A percentile compares a stretch with the other conserved stretches of the same genome.
Conservation (phyloP, 2,888 invertebrate genomes). For the Drosophila rellima region DNA sequence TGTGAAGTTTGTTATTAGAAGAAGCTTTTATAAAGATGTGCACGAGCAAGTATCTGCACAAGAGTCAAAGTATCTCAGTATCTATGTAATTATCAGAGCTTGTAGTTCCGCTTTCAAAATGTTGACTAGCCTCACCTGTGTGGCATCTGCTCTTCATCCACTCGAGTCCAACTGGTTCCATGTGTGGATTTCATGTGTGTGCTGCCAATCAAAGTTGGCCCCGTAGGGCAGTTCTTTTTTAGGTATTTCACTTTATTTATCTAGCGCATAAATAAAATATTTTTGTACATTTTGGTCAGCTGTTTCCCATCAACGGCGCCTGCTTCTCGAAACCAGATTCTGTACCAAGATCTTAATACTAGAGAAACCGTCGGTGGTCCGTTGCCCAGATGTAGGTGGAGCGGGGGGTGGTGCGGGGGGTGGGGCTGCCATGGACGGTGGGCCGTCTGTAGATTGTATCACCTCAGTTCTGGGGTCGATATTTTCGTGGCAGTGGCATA, state of each 20-base stretch:
- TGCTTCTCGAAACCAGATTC: constrained; percentile 32
- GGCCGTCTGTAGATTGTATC: constrained; percentile 58
- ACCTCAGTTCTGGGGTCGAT: constrained; percentile 41
- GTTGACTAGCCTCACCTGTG: constrained; percentile 43
- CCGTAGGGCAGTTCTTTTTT: constrained; percentile 22
- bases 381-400: constrained; percentile 12
- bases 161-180: constrained; percentile 23
- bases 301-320: constrained; percentile 76
- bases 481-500: constrained; percentile 51
- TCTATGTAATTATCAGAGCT: background rate
- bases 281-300: constrained; percentile 73
- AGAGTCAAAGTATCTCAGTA: background rate
- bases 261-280: constrained; percentile 76
- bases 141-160: constrained; percentile 54
- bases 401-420: background rate
- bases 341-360: constrained; percentile 23
- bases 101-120: constrained; percentile 11
- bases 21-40: background rate
- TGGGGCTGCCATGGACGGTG: constrained; percentile 8
- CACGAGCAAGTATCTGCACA: background rate
- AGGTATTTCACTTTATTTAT: constrained; percentile 68
- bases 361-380: constrained; percentile 66
- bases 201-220: constrained; percentile 65
- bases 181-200: constrained; percentile 37
- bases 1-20: no score